Evolutionary conservation across 2,888 invertebrate genomes (phyloP), one percentile per base, ranked within the genome.

Genomic region (Andrena bucephala): DNA sequence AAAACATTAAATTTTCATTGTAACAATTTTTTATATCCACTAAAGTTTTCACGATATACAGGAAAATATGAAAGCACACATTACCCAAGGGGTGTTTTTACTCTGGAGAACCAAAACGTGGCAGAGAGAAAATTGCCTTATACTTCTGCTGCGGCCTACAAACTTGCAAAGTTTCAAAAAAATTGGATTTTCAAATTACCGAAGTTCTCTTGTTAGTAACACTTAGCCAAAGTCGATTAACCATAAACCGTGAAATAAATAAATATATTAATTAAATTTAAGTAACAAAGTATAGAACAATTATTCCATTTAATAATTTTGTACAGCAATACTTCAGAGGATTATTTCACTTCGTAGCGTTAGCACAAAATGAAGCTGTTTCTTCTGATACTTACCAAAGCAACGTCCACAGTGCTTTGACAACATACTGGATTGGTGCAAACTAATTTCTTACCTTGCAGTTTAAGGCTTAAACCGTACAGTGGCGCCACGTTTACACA

Each of bases 331-430:
- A 29, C 20, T 10, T 48, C 16, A 48, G 48, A 20, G 24, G 24
- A 74, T 77, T 27, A 33, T 74, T 66, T 27, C 20, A 33, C 20
- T 29, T 42, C 70, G 10, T 42, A 76, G 52, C 16, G 2, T 31
- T 36, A 63, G 42, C 36, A 13, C 13, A 63, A 16, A 54, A 36
- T 0, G 8, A 31, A 54, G n/a, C 10, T 27, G 27, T 36, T 54
- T n/a, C 6, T 24, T 8, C 24, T 24, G n/a, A 36, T 36, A 4
- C 33, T 54, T 36, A 10, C n/a, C 20, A 33, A 31, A 20, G 10
- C 50, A 54, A 33, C n/a, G 54, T 68, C 31, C 20, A 33, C 2
- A 52, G 2, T 31, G 4, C 42, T 29, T 36, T 60, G 29, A 27
- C n/a, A 24, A 27, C 16, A 50, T 20, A 31, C 42, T 48, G 48